Percentiles rank a stretch among this genome's conserved stretches.
These are phyloP conservation scores for Bufo bufo DNA, from an alignment of 2,113 vertebrate species.

Conservation along the genomic window DNA sequence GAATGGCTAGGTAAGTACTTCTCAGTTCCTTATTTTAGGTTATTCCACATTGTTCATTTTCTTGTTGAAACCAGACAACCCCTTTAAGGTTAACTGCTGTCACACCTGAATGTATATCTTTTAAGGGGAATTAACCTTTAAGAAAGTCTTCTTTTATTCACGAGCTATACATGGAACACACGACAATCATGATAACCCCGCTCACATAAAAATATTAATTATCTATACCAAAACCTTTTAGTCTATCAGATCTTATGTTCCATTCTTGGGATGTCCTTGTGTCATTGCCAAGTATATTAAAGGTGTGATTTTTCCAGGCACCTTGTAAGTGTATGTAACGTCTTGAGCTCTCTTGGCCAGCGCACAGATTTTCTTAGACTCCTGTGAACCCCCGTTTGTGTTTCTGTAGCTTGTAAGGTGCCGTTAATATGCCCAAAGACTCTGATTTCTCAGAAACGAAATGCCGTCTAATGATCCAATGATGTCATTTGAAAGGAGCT, in stretches of 20 bases:
- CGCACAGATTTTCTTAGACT: neutral
- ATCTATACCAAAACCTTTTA: neutral
- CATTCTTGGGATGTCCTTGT: neutral
- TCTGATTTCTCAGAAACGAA: conserved; percentile 16
- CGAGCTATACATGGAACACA: neutral
- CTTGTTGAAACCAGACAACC: no score
- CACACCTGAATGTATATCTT: no score
- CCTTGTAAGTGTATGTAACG: conserved; percentile 17
- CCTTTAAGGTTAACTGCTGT: neutral
- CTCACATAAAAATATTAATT: neutral
- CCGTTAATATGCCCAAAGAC: neutral
- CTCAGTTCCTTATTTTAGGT: no score
- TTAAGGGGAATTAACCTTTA: no score
- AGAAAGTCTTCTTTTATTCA: neutral
- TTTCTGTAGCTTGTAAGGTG: conserved; percentile 9
- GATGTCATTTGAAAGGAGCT: conserved; percentile 67
- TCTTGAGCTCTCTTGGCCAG: neutral
- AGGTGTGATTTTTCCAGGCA: conserved; percentile 35
- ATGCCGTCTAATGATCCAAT: conserved; percentile 61
- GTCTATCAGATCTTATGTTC: neutral
- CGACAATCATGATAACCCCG: neutral
- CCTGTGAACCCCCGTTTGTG: conserved; percentile 1
- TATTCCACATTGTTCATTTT: no score
- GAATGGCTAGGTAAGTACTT: no score
- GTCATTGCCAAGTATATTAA: neutral